Percentiles rank a stretch among this genome's conserved stretches.
Conservation (phyloP, 1,140 invertebrate genomes). For the Zaprionus ornatus region DNA sequence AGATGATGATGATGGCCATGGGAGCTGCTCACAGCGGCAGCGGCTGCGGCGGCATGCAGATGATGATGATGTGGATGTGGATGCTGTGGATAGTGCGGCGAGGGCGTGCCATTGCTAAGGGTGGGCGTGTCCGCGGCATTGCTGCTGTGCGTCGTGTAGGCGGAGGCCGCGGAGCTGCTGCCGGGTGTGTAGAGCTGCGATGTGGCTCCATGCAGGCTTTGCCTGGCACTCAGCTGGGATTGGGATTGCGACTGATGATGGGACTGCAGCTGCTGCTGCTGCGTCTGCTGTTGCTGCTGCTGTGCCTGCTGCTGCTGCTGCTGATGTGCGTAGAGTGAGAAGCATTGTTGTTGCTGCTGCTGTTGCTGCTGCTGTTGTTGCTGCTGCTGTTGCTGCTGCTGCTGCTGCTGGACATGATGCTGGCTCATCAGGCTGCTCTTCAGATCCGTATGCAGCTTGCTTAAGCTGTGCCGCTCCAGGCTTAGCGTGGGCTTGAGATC, state of each 20-base stretch:
- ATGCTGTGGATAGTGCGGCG: conserved; percentile 66
- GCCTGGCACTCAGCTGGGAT: conserved; percentile 56
- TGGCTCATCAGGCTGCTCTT: conserved; percentile 61
- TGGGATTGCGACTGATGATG: conserved; percentile 55
- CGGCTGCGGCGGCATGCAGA: conserved; percentile 56
- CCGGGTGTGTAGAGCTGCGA: conserved; percentile 63
- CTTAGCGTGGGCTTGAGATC: conserved; percentile 76
- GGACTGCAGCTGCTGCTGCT: conserved; percentile 37
- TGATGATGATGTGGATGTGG: conserved; percentile 80
- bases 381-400: conserved; percentile 78
- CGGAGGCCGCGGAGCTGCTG: conserved; percentile 63
- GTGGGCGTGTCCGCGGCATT: conserved; percentile 60
- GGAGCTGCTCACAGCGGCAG: conserved; percentile 48
- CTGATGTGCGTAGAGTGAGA: conserved; percentile 19
- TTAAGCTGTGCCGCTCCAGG: conserved; percentile 70
- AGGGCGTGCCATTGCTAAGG: conserved; percentile 75
- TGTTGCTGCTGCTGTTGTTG: conserved; percentile 56
- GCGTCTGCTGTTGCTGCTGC: conserved; percentile 43
- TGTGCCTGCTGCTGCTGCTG: conserved; percentile 29
- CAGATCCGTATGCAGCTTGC: conserved; percentile 70
- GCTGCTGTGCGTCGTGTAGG: conserved; percentile 66
- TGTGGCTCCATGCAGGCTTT: conserved; percentile 48
- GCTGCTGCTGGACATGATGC: conserved; percentile 71
- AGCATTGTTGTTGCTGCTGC: conserved; percentile 34
- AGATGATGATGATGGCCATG: conserved; percentile 75